Conservation (phyloP, 2,113 vertebrate genomes). For the Tupaia chinensis region DNA sequence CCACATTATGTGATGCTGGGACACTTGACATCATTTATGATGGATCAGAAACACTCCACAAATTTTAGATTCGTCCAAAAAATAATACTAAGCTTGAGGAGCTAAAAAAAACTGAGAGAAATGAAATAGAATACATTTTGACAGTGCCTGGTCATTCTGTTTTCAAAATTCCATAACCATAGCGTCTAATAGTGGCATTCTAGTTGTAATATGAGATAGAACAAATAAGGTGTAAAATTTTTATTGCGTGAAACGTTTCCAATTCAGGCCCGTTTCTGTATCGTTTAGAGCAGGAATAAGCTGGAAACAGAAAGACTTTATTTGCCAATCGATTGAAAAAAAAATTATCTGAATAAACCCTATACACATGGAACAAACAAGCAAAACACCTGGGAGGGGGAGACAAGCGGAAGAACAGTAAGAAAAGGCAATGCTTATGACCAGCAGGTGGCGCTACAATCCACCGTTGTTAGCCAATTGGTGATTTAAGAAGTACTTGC, state of each 20-base stretch:
- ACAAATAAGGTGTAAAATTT: not conserved
- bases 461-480: slow-evolving; percentile 33
- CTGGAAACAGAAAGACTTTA: not conserved
- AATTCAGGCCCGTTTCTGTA: not conserved
- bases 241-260: not conserved
- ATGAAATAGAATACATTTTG: not conserved
- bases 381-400: not conserved
- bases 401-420: not conserved
- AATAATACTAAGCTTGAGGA: not conserved
- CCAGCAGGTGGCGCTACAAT: slow-evolving; percentile 79
- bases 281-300: not conserved
- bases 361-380: not conserved
- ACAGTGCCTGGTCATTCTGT: not conserved
- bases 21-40: not conserved
- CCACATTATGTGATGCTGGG: not conserved
- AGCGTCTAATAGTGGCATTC: not conserved
- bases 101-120: slow-evolving; percentile 16
- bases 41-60: not conserved
- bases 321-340: not conserved
- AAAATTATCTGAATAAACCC: not conserved
- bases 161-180: not conserved
- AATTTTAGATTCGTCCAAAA: slow-evolving; percentile 26
- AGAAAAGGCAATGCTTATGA: not conserved
- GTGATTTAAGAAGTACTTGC: not conserved
- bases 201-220: not conserved